Base-by-base conservation (phyloP, 2,113 vertebrate genomes). In the Tachysurus vachellii region DNA sequence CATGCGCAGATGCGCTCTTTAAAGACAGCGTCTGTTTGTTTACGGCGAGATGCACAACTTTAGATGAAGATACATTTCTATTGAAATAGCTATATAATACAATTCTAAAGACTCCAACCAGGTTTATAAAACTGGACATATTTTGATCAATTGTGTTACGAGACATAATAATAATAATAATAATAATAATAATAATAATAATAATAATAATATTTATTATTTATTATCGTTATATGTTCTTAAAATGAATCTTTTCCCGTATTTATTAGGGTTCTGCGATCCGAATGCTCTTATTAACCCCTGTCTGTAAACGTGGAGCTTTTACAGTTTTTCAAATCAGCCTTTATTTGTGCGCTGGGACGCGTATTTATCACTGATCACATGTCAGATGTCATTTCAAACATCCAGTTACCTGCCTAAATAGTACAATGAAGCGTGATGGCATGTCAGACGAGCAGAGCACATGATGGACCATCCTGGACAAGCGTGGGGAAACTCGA, bases 1-100 rank as follows among this genome's bases (percentile, higher is more conserved):
- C 93, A 91, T 93, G 93, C 94, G 94, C 94, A 95, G 93, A 93
- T 94, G 95, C 95, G 90, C 93, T 87, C 85, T 92, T 95, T 95
- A 95, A 95, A 95, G 95, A 87, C 81, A 56, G 81, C 70, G 8
- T 13, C 26, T n/a, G 75, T 59, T 62, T 82, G n/a, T 86, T 77
- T 57, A 86, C 85, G 61, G 11, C 14, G 59, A 84, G 47, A 42
- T 36, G 17, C 47, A 36, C 21, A 75, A 59, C 31, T 44, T 57
- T 36, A 44, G 59, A 13, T 42, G 31, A 26, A 13, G 28, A 57
- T 4, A 73, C 13, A 70, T 42, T 26, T 23, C 71, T 11, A 4
- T 75, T 47, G 42, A 10, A 23, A 47, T 26, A 23, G 19, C 36
- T 7, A 9, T 50, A 50, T 50, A 5, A 50, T 9, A 2, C 36